Base-by-base conservation (phyloP, 2,797 vertebrate species). In the Threskiornis aethiopicus region DNA sequence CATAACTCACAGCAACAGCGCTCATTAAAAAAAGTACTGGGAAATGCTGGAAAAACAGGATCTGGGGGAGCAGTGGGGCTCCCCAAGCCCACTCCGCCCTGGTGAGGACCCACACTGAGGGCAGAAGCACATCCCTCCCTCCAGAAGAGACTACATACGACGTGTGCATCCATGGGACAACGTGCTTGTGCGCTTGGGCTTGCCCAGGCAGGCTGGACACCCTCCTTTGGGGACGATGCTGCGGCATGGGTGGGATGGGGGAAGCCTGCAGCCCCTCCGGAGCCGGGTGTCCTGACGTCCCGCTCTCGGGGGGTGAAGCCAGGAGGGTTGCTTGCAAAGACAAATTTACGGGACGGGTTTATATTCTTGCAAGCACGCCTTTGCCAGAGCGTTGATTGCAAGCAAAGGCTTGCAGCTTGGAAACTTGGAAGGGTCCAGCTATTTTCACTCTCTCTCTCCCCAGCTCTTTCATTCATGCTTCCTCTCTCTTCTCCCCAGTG, bases 351-450 rank as follows among this genome's bases (percentile, higher is more conserved):
- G 55, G 16, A 19, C 0, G 16, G 77, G 46, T 49, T 92, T 84
- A 4, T 52, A 33, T 52, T 69, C 93, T 77, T 14, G 10, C 67
- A 39, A 67, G 72, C 25, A 6, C 2, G 71, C 52, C 37, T 89
- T 55, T 78, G 95, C 69, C 94, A 86, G 79, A 90, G 79, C 9
- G 5, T 37, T 86, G 95, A 88, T 81, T 90, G 87, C 82, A 69
- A 66, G 94, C 89, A 70, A 65, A 94, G 95, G 70, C 94, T 76
- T n/a, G 87, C 91, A 95, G 91, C 94, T 91, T 88, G 89, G 82
- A 84, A 88, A 85, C 87, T 89, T 94, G 91, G 71, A 88, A 88
- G 49, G 55, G 62, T 49, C 46, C 9, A 7, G 75, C 62, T 81
- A 19, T 67, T 76, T 80, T 80, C 87, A 46, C 70, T 94, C 81